phyloP scores from a whole-genome alignment of 2,888 invertebrate genomes.

The Heteromurus nitidus region DNA sequence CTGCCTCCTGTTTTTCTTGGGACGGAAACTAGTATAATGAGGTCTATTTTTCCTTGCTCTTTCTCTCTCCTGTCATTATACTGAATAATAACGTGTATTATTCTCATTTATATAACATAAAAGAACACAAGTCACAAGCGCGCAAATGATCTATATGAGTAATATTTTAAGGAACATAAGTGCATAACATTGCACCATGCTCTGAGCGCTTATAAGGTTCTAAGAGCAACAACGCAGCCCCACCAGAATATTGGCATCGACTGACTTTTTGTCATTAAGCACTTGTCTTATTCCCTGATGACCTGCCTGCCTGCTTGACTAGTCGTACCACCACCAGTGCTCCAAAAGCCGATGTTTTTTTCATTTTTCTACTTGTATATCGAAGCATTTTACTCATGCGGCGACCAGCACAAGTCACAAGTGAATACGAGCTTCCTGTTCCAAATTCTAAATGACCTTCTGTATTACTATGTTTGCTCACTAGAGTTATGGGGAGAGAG shows the following conservation, averaged over 20 bases:
- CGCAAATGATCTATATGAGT: constrained; percentile 22
- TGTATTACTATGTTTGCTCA: too few species aligned
- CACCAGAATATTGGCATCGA: constrained; percentile 28
- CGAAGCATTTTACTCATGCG: background rate
- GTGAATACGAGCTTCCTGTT: constrained; percentile 3
- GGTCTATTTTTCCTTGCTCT: constrained; percentile 7
- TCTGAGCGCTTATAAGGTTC: background rate
- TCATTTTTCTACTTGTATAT: background rate
- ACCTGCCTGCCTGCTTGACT: constrained; percentile 18
- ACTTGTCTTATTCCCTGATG: constrained; percentile 38
- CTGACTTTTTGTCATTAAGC: constrained; percentile 42
- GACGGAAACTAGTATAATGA: constrained; percentile 37
- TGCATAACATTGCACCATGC: background rate
- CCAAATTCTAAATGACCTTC: constrained; percentile 12
- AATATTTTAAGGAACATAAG: background rate
- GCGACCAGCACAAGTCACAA: background rate
- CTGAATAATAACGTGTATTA: constrained; percentile 33
- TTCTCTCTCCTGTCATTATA: constrained; percentile 11
- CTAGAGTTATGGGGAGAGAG: too few species aligned
- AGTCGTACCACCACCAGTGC: too few species aligned
- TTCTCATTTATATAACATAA: constrained; percentile 15
- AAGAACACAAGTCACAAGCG: constrained; percentile 9
- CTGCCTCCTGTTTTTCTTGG: constrained; percentile 17
- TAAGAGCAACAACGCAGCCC: background rate
- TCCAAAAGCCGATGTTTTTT: background rate